phyloP scores from a whole-genome alignment of 2,797 vertebrate species.

The Peromyscus aztecus region DNA sequence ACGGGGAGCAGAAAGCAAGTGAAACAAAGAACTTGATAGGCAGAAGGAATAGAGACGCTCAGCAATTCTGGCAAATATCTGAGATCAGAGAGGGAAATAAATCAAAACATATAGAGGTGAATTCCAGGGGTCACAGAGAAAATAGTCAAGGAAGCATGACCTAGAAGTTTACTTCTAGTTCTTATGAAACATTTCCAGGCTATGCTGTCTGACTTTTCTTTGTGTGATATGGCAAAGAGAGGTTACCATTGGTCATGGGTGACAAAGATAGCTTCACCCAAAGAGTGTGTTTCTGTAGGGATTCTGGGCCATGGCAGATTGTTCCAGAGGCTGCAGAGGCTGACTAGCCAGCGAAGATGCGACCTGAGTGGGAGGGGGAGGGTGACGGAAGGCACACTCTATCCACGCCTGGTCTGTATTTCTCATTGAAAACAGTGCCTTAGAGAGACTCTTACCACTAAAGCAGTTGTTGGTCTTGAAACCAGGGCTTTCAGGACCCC shows the following conservation, averaged over 20 bases:
- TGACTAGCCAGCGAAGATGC: neutral
- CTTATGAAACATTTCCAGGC: neutral
- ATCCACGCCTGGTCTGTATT: neutral
- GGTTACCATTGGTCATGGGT: no score
- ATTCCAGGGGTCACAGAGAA: neutral
- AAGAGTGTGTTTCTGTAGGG: neutral
- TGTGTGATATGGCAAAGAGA: neutral
- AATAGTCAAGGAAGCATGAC: neutral
- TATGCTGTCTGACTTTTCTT: neutral
- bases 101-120: neutral
- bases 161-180: neutral
- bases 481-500: neutral
- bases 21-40: neutral
- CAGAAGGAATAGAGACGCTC: neutral
- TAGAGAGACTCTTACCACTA: no score
- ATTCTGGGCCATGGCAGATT: rapidly evolving
- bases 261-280: neutral
- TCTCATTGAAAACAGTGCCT: neutral
- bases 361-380: no score
- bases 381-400: neutral
- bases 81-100: neutral
- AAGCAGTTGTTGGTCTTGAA: no score
- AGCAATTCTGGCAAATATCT: neutral
- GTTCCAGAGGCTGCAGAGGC: neutral
- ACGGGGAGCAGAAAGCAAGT: neutral